Percentiles rank a stretch among this genome's conserved stretches.
phyloP scores from a whole-genome alignment of 2,797 vertebrate species.

The Cryptoblepharus egeriae region DNA sequence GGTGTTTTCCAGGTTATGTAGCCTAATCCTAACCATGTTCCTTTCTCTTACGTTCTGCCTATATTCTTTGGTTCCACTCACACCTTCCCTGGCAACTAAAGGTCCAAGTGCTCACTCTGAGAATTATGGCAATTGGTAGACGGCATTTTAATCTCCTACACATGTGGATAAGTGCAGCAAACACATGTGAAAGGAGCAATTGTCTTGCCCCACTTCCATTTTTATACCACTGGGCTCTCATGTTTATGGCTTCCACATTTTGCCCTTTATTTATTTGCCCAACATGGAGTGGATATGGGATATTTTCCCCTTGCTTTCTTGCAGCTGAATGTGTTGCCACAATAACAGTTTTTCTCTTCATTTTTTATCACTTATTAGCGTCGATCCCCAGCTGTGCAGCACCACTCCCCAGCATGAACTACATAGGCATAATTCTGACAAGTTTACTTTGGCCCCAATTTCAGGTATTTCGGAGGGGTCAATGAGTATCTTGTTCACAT shows the following conservation, averaged over 20 bases:
- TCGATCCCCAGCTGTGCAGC: constrained; percentile 70
- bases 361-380: constrained; percentile 76
- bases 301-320: constrained; percentile 40
- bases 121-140: constrained; percentile 11
- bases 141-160: constrained; percentile 56
- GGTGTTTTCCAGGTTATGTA: background rate
- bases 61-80: background rate
- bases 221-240: constrained; percentile 32
- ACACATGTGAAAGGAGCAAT: constrained; percentile 33
- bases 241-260: constrained; percentile 53
- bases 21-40: background rate
- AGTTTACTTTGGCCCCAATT: constrained; percentile 70
- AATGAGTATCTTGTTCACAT: constrained; percentile 48
- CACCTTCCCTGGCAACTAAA: constrained; percentile 1
- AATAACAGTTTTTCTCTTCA: constrained; percentile 60
- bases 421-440: constrained; percentile 65
- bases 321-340: constrained; percentile 69
- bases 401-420: constrained; percentile 72
- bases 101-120: background rate
- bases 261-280: constrained; percentile 66
- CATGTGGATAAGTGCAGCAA: constrained; percentile 52
- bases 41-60: background rate
- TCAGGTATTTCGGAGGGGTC: constrained; percentile 62
- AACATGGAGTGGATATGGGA: constrained; percentile 56
- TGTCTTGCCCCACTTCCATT: constrained; percentile 15